Percentiles rank a stretch among this genome's conserved stretches.
phyloP scores from a whole-genome alignment of 2,888 invertebrate species.

The Eupithecia vulgata region DNA sequence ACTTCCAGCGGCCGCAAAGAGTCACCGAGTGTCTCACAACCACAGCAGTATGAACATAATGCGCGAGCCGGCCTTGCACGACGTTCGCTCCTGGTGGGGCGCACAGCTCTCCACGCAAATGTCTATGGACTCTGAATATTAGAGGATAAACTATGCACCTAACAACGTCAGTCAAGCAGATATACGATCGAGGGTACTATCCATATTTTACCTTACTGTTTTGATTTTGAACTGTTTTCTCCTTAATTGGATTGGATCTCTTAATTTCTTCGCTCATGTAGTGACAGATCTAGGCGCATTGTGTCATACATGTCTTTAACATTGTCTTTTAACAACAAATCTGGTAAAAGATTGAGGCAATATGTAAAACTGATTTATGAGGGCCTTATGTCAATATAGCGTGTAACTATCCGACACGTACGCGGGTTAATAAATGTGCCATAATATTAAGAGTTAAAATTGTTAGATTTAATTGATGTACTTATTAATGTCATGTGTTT shows the following conservation, averaged over 20 bases:
- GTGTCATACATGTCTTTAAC: not conserved
- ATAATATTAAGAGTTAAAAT: conserved; percentile 13
- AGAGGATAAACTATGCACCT: not conserved
- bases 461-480: conserved; percentile 23
- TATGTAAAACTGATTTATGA: conserved; percentile 5
- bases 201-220: not conserved
- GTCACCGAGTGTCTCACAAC: conserved; percentile 51
- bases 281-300: not conserved
- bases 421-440: conserved; percentile 6
- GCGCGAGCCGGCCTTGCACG: conserved; percentile 82
- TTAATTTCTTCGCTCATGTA: not conserved
- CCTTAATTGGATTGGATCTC: not conserved
- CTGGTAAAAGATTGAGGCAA: not conserved
- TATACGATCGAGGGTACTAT: not conserved
- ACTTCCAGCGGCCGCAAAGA: conserved; percentile 56
- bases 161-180: not conserved
- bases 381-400: not conserved
- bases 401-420: not conserved
- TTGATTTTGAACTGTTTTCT: not conserved
- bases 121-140: conserved; percentile 29
- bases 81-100: conserved; percentile 94
- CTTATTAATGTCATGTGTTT: conserved; percentile 27
- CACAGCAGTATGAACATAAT: conserved; percentile 38
- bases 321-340: not conserved
- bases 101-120: conserved; percentile 85